Evolutionary conservation across 2,888 invertebrate genomes (phyloP).

Genomic region (Thymelicus acteon): DNA sequence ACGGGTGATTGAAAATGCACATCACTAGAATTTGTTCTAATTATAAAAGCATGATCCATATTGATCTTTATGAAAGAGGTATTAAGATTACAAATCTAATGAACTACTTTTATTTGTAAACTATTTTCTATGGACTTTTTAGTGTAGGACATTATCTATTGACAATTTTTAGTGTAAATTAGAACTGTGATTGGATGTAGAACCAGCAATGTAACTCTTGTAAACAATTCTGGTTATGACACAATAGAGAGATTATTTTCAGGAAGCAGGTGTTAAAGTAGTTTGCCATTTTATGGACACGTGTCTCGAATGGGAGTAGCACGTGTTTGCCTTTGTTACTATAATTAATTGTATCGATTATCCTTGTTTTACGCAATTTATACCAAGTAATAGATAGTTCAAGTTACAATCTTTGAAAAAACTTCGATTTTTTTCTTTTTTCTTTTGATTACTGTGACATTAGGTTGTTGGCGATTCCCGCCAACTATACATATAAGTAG

Average conservation of each 20-base stretch:
- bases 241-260: slow-evolving; percentile 5
- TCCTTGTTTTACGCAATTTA: neutral
- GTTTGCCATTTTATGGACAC: slow-evolving; percentile 27
- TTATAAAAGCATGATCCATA: neutral
- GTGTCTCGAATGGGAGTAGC: slow-evolving; percentile 16
- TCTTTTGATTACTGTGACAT: too few relatives aligned
- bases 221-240: neutral
- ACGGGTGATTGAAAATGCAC: slow-evolving; percentile 11
- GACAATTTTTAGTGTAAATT: neutral
- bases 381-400: too few relatives aligned
- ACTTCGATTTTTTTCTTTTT: too few relatives aligned
- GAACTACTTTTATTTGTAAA: neutral
- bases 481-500: too few relatives aligned
- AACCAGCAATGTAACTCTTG: neutral
- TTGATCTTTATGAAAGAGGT: neutral
- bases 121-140: neutral
- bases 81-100: slow-evolving; percentile 2
- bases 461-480: too few relatives aligned
- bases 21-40: slow-evolving; percentile 7
- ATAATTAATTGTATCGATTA: slow-evolving; percentile 28
- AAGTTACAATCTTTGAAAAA: too few relatives aligned
- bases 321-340: slow-evolving; percentile 24
- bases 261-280: slow-evolving; percentile 23
- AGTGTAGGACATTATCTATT: neutral
- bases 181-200: neutral